Base-by-base conservation (phyloP, 1,140 invertebrate genomes). In the Rhyacophila brunnea region DNA sequence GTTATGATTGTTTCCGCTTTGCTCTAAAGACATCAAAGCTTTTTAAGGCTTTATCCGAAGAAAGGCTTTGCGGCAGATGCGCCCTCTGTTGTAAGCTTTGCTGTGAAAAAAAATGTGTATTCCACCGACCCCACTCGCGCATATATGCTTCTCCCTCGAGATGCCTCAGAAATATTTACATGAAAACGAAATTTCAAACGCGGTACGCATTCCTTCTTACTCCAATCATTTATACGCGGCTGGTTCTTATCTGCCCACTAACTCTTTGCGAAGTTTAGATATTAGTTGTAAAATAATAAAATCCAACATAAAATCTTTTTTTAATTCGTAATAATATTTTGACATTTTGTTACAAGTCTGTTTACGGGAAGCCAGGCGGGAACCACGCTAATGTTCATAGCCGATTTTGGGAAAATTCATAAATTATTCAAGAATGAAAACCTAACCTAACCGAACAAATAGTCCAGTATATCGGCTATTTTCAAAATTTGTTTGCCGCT, bases 1-100 rank as follows among this genome's bases (percentile, higher is more conserved):
- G 56, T 58, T 58, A 58, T 58, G 56, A 58, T 51, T 58, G 56
- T 58, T 58, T 58, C 56, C 56, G 56, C 20, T 58, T 58, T 58
- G 18, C 56, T 57, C 35, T 47, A 57, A 58, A 58, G 56, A 58
- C 56, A 51, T 58, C 56, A 58, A 58, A 58, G 56, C 56, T 34
- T 49, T 48, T 19, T 10, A 13, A 32, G 11, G 34, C 55, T 40
- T 58, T 51, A 15, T 20, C 48, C 5, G 48, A 50, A 50, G 32
- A 17, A 17, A 50, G 32, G 9, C n/a, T 36, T 17, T 35, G 18
- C 35, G 35, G 38, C 14, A 18, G 15, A 46, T 50, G 32, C 38
- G 34, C 38, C 32, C 34, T 50, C 28, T 32, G 32, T 50, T 19
- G 15, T 6, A 50, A 50, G 35, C 34, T 52, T 20, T 28, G 34